A percentile compares a stretch with the other conserved stretches of the same genome.
These are phyloP conservation scores for Forpus xanthops DNA, from an alignment of 2,797 vertebrate species.

Conservation along the genomic window DNA sequence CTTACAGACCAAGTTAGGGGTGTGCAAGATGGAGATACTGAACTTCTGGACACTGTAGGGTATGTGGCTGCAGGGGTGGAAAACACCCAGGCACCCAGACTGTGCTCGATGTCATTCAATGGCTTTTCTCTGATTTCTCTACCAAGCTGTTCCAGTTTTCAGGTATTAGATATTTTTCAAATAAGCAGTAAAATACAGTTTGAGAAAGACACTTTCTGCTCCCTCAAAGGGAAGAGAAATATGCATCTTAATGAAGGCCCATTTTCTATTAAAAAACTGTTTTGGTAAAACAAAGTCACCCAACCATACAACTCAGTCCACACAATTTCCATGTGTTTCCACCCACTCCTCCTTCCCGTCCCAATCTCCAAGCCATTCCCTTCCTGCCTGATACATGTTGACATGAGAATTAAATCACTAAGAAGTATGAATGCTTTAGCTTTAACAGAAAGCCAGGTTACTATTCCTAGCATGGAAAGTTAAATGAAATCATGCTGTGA, in stretches of 20 bases:
- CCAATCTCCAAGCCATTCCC: background rate
- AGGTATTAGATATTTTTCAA: background rate
- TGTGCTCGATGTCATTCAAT: background rate
- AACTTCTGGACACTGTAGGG: background rate
- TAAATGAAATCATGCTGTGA: conserved; percentile 65
- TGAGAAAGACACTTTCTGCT: background rate
- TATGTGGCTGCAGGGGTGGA: accelerated
- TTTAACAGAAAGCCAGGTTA: conserved; percentile 54
- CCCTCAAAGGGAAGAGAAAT: background rate
- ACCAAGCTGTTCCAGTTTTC: background rate
- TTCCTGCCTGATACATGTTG: conserved; percentile 43
- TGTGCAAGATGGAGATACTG: accelerated
- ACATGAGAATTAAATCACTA: conserved; percentile 51
- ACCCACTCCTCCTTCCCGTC: background rate
- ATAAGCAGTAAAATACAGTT: background rate
- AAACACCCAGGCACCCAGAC: background rate
- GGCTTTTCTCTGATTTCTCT: background rate
- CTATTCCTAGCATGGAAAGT: conserved; percentile 62
- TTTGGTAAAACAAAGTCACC: conserved; percentile 16
- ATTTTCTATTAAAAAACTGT: background rate
- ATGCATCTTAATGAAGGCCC: background rate
- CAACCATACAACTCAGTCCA: background rate
- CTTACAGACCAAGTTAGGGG: background rate
- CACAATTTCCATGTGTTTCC: background rate
- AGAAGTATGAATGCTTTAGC: conserved; percentile 42